Base-by-base conservation (phyloP, 2,113 vertebrate genomes). In the Bubo bubo region DNA sequence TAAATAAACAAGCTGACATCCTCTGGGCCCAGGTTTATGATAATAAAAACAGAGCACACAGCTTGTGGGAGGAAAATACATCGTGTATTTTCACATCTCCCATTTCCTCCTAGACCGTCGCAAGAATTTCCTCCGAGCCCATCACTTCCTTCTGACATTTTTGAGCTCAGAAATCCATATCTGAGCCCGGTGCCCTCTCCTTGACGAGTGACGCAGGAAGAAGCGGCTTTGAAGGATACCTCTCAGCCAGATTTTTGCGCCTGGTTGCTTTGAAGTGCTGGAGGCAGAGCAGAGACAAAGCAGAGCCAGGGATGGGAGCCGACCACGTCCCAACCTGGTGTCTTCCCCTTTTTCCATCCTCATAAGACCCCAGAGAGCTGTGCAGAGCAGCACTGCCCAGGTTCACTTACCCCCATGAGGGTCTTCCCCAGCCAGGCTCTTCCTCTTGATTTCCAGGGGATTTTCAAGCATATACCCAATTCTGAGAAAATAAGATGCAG, bases 71-170 rank as follows among this genome's bases (percentile, higher is more conserved):
- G 97, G 98, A 98, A 98, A 98, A 97, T 93, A 91, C 96, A 93
- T 92, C 96, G 87, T 97, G 96, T 98, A 64, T 97, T 98, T 97
- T 97, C 97, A 96, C 95, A 73, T 92, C 97, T 98, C 90, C 88
- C n/a, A 2, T 95, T 98, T 98, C 98, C 98, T 98, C 85, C 84
- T 89, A 79, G 97, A 95, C 94, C 75, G 91, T 90, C 96, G 95
- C 94, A 97, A 98, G 94, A 87, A 96, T 97, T 98, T 98, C 98
- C 98, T 97, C 96, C 94, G 6, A 71, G 93, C 55, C 94, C 95
- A 94, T 88, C 90, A 12, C 90, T 98, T 98, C 98, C 96, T 98
- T 83, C 94, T 98, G 95, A 96, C 95, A 92, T 90, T 95, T 97
- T 79, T 9, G 50, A 92, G 93, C 86, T 70, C 84, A 50, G 66